Percentiles rank a stretch among this genome's conserved stretches.
phyloP scores from a whole-genome alignment of 2,888 invertebrate genomes.

The Imbricaverruca yamaguchii region DNA sequence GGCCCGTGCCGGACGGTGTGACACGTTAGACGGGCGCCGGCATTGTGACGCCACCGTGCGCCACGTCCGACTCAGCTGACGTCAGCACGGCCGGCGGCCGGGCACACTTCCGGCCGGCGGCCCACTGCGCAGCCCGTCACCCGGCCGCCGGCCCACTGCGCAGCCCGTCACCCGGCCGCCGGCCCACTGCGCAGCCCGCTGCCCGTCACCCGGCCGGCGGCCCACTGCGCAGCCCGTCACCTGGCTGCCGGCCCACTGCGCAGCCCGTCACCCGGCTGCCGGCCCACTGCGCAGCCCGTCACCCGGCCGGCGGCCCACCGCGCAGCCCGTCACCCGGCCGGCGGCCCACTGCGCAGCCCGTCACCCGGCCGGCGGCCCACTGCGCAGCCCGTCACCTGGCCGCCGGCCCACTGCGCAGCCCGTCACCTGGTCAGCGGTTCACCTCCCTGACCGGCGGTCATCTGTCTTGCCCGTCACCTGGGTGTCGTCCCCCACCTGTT shows the following conservation, averaged over 20 bases:
- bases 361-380: not conserved
- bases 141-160: constrained; percentile 3
- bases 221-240: not conserved
- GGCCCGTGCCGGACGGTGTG: too few species aligned
- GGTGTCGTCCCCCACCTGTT: too few species aligned
- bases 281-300: not conserved
- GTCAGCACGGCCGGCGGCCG: not conserved
- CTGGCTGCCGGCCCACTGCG: too few species aligned
- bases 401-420: not conserved
- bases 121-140: not conserved
- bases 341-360: too few species aligned
- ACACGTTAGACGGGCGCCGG: not conserved
- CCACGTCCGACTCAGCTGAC: not conserved
- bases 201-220: not conserved
- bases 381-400: not conserved
- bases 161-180: not conserved
- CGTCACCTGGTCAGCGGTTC: not conserved
- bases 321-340: not conserved
- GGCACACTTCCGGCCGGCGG: too few species aligned
- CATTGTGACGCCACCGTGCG: not conserved
- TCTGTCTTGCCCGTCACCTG: too few species aligned
- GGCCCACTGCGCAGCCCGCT: constrained; percentile 5
- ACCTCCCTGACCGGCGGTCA: too few species aligned
- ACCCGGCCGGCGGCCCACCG: too few species aligned
- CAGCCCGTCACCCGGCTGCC: not conserved